Base-by-base conservation (phyloP, 2,113 vertebrate genomes). In the Pavo muticus region DNA sequence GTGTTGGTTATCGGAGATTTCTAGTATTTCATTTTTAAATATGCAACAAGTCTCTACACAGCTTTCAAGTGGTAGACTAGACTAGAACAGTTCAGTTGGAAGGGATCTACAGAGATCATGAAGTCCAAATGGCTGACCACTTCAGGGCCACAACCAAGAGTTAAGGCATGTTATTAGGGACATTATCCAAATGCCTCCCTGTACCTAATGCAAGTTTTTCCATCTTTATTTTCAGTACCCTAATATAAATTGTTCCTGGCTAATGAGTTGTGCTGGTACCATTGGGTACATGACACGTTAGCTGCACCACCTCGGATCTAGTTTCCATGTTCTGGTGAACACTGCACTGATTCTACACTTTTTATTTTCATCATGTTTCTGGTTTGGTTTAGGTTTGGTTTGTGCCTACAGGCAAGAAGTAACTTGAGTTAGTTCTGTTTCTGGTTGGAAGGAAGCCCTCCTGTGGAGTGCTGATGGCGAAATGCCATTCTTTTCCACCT, bases 191-290 rank as follows among this genome's bases (percentile, higher is more conserved):
- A 64, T 29, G 25, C 37, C 39, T 64, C 39, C 37, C 39, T 40
- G 13, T 20, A 14, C 84, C 94, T 88, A n/a, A 37, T 84, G 63
- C 73, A 59, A 44, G 61, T 87, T 87, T 87, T 91, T 67, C 87
- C 54, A 54, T 84, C 82, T 79, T 11, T 59, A 37, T 73, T 97
- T 94, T 92, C 75, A 87, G 52, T 45, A 50, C 32, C 24, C 18
- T 59, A 8, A 24, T 85, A 20, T 8, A 21, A 89, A 78, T 24
- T 52, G 25, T 84, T 79, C 47, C 85, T n/a, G 17, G 59, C 4
- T 69, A 64, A 2, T 44, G 60, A 85, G 93, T 56, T 57, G 74
- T 86, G 70, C 88, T 96, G 68, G 83, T 91, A 68, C 59, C n/a
- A 37, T 70, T 70, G 81, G n/a, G 65, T 65, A 65, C 37, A 0